Conservation (phyloP, 2,113 vertebrate genomes). For the Entelurus aequoreus region DNA sequence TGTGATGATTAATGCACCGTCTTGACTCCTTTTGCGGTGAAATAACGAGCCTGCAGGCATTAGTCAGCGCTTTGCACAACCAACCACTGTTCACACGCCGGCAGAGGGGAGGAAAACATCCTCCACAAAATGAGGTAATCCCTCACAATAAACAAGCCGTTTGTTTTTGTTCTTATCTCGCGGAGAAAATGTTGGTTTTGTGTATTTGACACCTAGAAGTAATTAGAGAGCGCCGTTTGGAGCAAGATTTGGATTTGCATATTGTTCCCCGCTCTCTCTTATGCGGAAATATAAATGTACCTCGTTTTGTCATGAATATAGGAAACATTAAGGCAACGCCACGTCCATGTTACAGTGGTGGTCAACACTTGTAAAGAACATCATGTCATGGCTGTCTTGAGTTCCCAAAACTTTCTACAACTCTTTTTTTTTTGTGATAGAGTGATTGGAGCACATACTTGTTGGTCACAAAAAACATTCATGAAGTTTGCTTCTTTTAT, state of each 20-base stretch:
- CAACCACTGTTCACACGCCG: constrained; percentile 3
- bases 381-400: no score
- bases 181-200: not conserved
- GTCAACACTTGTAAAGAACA: no score
- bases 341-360: no score
- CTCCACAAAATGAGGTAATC: constrained; percentile 17
- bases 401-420: no score
- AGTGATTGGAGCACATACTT: no score
- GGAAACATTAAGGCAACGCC: no score
- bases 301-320: no score
- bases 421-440: no score
- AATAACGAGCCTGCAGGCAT: not conserved
- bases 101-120: constrained; percentile 3
- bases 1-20: not conserved
- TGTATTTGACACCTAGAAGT: constrained; percentile 15
- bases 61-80: not conserved
- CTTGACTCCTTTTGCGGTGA: not conserved
- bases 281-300: no score
- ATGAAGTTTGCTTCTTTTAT: no score
- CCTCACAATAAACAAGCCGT: constrained; percentile 16
- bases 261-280: constrained; percentile 12
- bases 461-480: no score
- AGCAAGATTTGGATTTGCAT: constrained; percentile 27
- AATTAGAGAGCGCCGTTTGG: constrained; percentile 22
- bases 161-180: constrained; percentile 20